These are phyloP conservation scores for Neoseiulus cucumeris DNA, from an alignment of 1,140 invertebrate species.

Conservation along the genomic window DNA sequence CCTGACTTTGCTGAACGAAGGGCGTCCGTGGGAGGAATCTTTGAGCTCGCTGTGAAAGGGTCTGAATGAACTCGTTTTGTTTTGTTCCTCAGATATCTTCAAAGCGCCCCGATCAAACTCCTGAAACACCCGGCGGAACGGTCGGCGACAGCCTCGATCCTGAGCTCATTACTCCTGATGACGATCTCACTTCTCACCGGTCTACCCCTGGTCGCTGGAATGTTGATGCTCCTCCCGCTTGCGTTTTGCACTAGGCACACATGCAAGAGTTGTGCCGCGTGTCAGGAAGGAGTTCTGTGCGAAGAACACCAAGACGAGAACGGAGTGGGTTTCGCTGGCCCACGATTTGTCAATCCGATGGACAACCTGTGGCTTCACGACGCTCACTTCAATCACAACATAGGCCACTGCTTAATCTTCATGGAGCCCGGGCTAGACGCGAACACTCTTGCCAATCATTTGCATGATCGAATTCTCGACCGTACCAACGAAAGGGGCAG, in stretches of 20 bases:
- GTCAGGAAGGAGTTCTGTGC: slow-evolving; percentile 17
- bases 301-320: slow-evolving; percentile 8
- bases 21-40: no score
- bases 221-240: slow-evolving; percentile 22
- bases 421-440: slow-evolving; percentile 31
- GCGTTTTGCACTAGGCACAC: slow-evolving; percentile 23
- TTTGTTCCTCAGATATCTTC: neutral
- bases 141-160: neutral
- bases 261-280: slow-evolving; percentile 22
- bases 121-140: slow-evolving; percentile 1
- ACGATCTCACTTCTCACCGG: slow-evolving; percentile 21
- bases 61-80: no score
- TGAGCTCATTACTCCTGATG: slow-evolving; percentile 3
- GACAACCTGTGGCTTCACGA: slow-evolving; percentile 32
- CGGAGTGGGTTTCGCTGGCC: slow-evolving; percentile 6
- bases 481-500: slow-evolving; percentile 27
- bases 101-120: neutral
- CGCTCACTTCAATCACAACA: slow-evolving; percentile 25
- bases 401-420: slow-evolving; percentile 32
- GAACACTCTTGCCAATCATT: slow-evolving; percentile 29
- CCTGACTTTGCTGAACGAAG: no score
- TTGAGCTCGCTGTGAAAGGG: no score
- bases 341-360: slow-evolving; percentile 24
- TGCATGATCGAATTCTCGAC: slow-evolving; percentile 29
- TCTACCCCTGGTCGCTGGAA: slow-evolving; percentile 22